These are phyloP conservation scores for Drosophila pseudoobscura DNA, from an alignment of 1,140 invertebrate genomes.

Conservation along the genomic window DNA sequence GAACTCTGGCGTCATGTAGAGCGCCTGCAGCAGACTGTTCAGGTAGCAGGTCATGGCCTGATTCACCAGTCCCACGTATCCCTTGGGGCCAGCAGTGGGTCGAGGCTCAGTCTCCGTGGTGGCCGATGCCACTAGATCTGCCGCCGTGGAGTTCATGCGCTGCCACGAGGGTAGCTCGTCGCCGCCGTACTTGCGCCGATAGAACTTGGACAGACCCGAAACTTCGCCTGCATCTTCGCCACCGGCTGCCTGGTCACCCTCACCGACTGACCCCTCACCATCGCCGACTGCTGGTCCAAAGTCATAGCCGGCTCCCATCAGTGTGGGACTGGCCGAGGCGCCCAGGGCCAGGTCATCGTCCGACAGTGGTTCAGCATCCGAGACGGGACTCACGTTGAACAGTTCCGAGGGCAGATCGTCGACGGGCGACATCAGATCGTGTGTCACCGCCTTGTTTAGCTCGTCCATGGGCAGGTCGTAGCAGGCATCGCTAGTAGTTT, in stretches of 20 bases:
- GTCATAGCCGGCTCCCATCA: slow-evolving; percentile 41
- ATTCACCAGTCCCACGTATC: slow-evolving; percentile 95
- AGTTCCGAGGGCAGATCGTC: slow-evolving; percentile 55
- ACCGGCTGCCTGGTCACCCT: slow-evolving; percentile 5
- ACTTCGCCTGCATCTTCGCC: slow-evolving; percentile 25
- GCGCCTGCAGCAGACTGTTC: slow-evolving; percentile 94
- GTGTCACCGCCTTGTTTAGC: slow-evolving; percentile 49
- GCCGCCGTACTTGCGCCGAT: slow-evolving; percentile 53
- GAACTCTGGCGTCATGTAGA: slow-evolving; percentile 98
- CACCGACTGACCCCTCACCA: slow-evolving; percentile 9
- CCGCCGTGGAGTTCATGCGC: slow-evolving; percentile 11
- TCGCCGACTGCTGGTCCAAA: slow-evolving; percentile 41
- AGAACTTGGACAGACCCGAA: slow-evolving; percentile 40
- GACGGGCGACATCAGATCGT: slow-evolving; percentile 52
- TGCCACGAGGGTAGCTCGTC: slow-evolving; percentile 55
- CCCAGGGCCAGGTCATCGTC: slow-evolving; percentile 85
- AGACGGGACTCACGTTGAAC: slow-evolving; percentile 72
- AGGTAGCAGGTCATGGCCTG: slow-evolving; percentile 98
- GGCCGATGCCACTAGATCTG: slow-evolving; percentile 45
- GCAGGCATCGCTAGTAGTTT: neutral
- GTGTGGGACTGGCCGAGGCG: slow-evolving; percentile 85
- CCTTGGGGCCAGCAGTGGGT: slow-evolving; percentile 52
- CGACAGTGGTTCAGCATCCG: slow-evolving; percentile 65
- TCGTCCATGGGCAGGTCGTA: slow-evolving; percentile 33
- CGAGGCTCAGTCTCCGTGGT: slow-evolving; percentile 36